Evolutionary conservation across 2,113 vertebrate genomes (phyloP).

Genomic region (Cyphomyrus discorhynchus): DNA sequence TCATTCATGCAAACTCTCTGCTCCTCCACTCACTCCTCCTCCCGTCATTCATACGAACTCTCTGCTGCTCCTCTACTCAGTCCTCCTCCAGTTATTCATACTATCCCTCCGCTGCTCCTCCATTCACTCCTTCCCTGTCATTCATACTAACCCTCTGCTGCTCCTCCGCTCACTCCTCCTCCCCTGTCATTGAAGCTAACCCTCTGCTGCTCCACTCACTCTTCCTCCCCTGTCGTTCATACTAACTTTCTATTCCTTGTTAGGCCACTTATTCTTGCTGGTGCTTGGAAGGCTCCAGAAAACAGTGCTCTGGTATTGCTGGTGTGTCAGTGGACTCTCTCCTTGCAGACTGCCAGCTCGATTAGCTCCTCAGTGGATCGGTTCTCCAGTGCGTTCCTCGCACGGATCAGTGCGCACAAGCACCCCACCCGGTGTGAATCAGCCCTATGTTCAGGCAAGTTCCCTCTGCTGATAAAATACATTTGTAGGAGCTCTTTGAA

Average conservation of each 20-base stretch:
- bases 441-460: not conserved
- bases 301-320: not conserved
- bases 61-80: not conserved
- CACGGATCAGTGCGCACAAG: not conserved
- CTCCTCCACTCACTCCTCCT: not conserved
- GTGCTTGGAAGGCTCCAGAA: not conserved
- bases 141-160: not conserved
- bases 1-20: not conserved
- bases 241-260: not conserved
- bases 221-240: not conserved
- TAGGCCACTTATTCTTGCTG: not conserved
- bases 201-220: too few species aligned
- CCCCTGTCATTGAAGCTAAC: not conserved
- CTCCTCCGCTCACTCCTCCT: too few species aligned
- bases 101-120: too few species aligned
- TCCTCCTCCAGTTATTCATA: too few species aligned
- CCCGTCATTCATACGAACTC: not conserved
- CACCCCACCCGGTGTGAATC: not conserved
- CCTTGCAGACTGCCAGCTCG: not conserved
- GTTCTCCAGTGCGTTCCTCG: not conserved
- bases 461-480: not conserved
- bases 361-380: not conserved
- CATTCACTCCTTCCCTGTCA: not conserved
- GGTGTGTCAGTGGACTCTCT: not conserved
- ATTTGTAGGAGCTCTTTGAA: not conserved